phyloP scores from a whole-genome alignment of 2,888 invertebrate genomes.

The Melanchra persicariae region DNA sequence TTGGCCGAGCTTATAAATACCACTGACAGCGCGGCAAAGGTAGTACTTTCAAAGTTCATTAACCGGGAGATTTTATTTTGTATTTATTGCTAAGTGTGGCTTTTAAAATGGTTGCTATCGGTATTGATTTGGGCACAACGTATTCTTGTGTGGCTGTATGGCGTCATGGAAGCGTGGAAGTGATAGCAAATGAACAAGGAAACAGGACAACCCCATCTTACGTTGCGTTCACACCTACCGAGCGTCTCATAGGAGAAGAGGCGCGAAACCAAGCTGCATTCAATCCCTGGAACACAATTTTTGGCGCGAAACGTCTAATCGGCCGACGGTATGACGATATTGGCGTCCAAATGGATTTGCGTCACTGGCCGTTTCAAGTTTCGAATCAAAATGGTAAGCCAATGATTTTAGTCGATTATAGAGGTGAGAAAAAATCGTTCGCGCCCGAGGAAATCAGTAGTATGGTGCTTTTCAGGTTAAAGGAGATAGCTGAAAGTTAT shows the following conservation, averaged over 20 bases:
- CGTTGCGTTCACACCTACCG: constrained; percentile 79
- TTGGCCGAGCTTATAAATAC: constrained; percentile 80
- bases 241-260: constrained; percentile 80
- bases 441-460: constrained; percentile 82
- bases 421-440: constrained; percentile 73
- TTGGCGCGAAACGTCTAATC: constrained; percentile 80
- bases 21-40: constrained; percentile 64
- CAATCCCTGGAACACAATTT: constrained; percentile 81
- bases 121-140: constrained; percentile 84
- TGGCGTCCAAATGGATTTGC: constrained; percentile 79
- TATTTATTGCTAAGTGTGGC: neutral
- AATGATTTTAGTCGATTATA: constrained; percentile 76
- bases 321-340: constrained; percentile 80
- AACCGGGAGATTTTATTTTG: constrained; percentile 1
- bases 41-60: constrained; percentile 61
- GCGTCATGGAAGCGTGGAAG: constrained; percentile 77
- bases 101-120: constrained; percentile 79
- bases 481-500: constrained; percentile 78
- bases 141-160: constrained; percentile 83
- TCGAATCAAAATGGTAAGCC: constrained; percentile 82
- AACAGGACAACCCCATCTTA: constrained; percentile 80
- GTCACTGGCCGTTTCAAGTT: constrained; percentile 79
- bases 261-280: constrained; percentile 79
- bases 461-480: constrained; percentile 82
- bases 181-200: constrained; percentile 81